Conservation (phyloP, 2,113 vertebrate species). For the Brachyhypopomus occidentalis region DNA sequence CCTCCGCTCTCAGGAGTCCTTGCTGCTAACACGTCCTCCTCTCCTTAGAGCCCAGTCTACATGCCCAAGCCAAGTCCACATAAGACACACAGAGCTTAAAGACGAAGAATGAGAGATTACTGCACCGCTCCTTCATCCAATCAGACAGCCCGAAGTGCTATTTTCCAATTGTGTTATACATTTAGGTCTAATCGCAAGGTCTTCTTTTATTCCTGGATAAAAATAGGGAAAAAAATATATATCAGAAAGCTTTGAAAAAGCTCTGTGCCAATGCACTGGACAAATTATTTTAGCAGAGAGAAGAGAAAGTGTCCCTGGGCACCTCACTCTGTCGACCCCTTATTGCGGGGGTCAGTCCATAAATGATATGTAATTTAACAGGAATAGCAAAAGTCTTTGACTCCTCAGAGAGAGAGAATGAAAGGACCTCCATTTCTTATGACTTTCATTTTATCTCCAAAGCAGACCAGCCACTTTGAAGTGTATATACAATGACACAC, state of each 20-base stretch:
- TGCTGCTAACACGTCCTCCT: slow-evolving; percentile 16
- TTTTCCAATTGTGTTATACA: slow-evolving; percentile 19
- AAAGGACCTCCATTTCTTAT: slow-evolving; percentile 32
- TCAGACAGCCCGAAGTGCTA: not conserved
- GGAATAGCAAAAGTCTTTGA: slow-evolving; percentile 9
- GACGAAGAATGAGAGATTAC: slow-evolving; percentile 11
- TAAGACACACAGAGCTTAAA: not conserved
- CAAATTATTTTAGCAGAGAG: slow-evolving; percentile 13
- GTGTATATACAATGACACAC: slow-evolving; percentile 11
- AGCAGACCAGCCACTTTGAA: slow-evolving; percentile 21
- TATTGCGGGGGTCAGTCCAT: slow-evolving; percentile 20
- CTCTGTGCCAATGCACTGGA: not conserved
- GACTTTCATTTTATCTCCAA: slow-evolving; percentile 29
- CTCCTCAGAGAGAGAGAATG: slow-evolving; percentile 7
- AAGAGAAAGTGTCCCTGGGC: not conserved
- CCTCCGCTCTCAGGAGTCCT: too few species aligned
- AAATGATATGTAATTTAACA: slow-evolving; percentile 41
- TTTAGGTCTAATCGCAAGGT: slow-evolving; percentile 32
- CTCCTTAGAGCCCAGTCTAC: not conserved
- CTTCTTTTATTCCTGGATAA: slow-evolving; percentile 26
- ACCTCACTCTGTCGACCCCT: not conserved
- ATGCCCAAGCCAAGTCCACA: not conserved
- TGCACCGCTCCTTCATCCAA: slow-evolving; percentile 6
- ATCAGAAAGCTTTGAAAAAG: slow-evolving; percentile 8
- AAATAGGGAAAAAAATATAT: slow-evolving; percentile 19